phyloP scores from a whole-genome alignment of 1,140 invertebrate genomes.

The Drosophila lowei region DNA sequence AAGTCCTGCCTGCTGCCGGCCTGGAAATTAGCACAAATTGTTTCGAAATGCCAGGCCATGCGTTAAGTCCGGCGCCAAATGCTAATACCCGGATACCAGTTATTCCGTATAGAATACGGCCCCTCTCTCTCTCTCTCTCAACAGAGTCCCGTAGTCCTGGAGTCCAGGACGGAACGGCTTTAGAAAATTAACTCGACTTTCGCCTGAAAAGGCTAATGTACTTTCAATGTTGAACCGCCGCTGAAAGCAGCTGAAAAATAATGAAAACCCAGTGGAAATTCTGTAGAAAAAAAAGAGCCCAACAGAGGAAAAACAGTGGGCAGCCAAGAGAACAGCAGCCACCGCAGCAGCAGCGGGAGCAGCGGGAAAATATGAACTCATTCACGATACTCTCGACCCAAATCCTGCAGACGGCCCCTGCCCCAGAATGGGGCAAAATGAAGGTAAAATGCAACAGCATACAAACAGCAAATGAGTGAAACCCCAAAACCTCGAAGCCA shows the following conservation, averaged over 20 bases:
- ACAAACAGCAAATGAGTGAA: constrained; percentile 15
- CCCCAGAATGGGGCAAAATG: constrained; percentile 29
- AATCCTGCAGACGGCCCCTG: constrained; percentile 17
- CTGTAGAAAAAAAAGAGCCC: constrained; percentile 18
- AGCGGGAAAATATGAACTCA: constrained; percentile 36
- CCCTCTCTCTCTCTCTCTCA: no score
- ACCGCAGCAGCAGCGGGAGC: constrained; percentile 11
- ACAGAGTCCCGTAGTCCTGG: no score
- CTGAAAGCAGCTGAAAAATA: constrained; percentile 5
- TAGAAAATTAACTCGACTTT: constrained; percentile 48
- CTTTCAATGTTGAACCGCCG: constrained; percentile 51
- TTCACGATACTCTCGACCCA: constrained; percentile 32
- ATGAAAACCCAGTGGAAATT: constrained; percentile 6
- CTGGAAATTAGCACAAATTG: constrained; percentile 45
- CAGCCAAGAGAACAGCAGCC: no score
- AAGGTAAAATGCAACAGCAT: constrained; percentile 62
- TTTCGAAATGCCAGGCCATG: constrained; percentile 43
- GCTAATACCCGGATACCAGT: constrained; percentile 14
- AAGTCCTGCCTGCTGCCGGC: not conserved
- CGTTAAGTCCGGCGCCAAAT: constrained; percentile 20
- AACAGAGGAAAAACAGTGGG: constrained; percentile 1
- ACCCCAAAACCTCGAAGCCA: constrained; percentile 29
- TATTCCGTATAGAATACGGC: not conserved
- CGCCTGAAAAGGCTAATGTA: constrained; percentile 43
- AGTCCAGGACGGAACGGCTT: not conserved